These are phyloP conservation scores for Thecocarcelia acutangulata DNA, from an alignment of 2,888 invertebrate species.

Conservation along the genomic window DNA sequence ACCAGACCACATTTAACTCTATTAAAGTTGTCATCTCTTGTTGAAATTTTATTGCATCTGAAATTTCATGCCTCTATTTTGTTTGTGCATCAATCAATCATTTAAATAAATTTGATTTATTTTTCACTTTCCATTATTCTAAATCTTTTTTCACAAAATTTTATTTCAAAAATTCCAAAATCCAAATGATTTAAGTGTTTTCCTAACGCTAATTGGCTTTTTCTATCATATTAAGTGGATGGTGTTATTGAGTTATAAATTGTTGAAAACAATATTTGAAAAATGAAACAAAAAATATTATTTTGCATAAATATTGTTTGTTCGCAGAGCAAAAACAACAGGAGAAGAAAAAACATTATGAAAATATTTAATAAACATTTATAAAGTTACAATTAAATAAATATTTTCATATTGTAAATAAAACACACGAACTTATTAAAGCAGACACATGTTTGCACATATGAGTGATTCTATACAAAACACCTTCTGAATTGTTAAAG, in stretches of 20 bases:
- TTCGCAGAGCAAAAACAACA: background rate
- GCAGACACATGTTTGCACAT: background rate
- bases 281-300: background rate
- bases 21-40: too few relatives aligned
- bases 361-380: slow-evolving; percentile 28
- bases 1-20: background rate
- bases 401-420: slow-evolving; percentile 27
- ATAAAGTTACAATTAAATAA: slow-evolving; percentile 31
- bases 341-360: background rate
- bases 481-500: too few relatives aligned
- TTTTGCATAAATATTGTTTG: slow-evolving; percentile 14
- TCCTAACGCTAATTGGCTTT: slow-evolving; percentile 46
- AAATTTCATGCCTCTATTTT: background rate
- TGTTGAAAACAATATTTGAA: slow-evolving; percentile 6
- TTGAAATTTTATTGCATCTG: background rate
- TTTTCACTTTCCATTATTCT: slow-evolving; percentile 7
- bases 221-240: slow-evolving; percentile 14
- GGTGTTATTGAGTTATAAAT: slow-evolving; percentile 29
- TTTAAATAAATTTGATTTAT: background rate
- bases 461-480: too few relatives aligned
- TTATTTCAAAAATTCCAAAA: background rate
- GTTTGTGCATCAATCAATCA: slow-evolving; percentile 12
- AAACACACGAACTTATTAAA: background rate
- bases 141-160: slow-evolving; percentile 1
- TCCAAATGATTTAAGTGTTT: slow-evolving; percentile 1